These are phyloP conservation scores for Orchesella cincta DNA, from an alignment of 1,140 invertebrate genomes.

Conservation along the genomic window DNA sequence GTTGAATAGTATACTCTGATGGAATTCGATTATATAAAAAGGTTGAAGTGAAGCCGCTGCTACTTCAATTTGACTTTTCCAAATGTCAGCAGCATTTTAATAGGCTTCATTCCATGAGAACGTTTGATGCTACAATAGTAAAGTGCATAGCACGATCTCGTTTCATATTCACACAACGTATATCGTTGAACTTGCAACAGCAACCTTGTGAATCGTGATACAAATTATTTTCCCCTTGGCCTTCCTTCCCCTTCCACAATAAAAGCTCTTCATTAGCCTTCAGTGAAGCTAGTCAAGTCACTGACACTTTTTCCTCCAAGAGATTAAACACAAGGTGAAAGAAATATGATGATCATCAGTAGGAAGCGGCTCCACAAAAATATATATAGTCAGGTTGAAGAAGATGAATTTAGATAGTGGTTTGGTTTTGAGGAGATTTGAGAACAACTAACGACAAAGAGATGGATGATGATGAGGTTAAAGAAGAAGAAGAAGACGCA, in stretches of 20 bases:
- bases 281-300: constrained; percentile 2
- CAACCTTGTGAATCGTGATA: too few relatives aligned
- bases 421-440: too few relatives aligned
- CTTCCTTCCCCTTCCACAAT: neutral
- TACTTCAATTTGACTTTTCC: constrained; percentile 18
- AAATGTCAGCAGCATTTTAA: constrained; percentile 22
- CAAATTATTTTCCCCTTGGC: constrained; percentile 2
- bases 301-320: constrained; percentile 17
- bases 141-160: too few relatives aligned
- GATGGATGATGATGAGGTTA: neutral
- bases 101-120: too few relatives aligned
- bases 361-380: neutral
- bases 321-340: neutral
- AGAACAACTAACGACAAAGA: constrained; percentile 6
- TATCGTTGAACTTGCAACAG: too few relatives aligned
- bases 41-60: too few relatives aligned
- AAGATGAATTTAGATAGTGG: too few relatives aligned
- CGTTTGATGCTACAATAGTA: too few relatives aligned
- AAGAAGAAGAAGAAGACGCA: neutral
- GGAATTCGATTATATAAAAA: too few relatives aligned
- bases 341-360: neutral
- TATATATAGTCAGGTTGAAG: too few relatives aligned
- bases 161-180: too few relatives aligned
- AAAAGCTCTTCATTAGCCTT: constrained; percentile 4
- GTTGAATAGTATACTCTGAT: too few relatives aligned